Conservation (phyloP, 92 coral and sea anemone genomes). For the Diadumene lineata region DNA sequence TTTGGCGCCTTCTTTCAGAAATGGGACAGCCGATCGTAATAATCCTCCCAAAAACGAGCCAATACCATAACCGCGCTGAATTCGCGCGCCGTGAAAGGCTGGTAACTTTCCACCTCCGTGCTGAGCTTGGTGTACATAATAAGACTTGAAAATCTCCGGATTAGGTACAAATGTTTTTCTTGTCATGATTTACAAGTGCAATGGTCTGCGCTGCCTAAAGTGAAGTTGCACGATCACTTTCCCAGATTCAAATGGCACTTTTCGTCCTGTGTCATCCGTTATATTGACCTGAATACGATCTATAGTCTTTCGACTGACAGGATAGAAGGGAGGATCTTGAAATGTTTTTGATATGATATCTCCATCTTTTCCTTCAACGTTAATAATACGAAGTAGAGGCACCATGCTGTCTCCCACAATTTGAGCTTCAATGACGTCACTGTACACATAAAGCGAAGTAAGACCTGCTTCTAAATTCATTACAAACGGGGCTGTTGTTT, state of each 20-base stretch:
- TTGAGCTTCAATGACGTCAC: conserved; percentile 42
- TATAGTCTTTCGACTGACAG: conserved; percentile 38
- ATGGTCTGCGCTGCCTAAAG: conserved; percentile 37
- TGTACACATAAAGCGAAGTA: conserved; percentile 29
- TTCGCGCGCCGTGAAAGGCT: conserved; percentile 30
- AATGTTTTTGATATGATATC: conserved; percentile 42
- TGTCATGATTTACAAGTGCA: conserved; percentile 25
- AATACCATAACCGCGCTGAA: conserved; percentile 51
- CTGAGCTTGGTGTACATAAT: conserved; percentile 18
- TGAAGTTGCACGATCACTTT: conserved; percentile 46
- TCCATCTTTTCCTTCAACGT: conserved; percentile 44
- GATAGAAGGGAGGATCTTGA: conserved; percentile 43
- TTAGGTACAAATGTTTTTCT: conserved; percentile 5
- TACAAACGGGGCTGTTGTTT: conserved; percentile 37
- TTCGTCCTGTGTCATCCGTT: conserved; percentile 33
- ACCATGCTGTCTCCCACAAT: conserved; percentile 48
- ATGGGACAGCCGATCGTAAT: conserved; percentile 47
- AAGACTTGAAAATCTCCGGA: conserved; percentile 13
- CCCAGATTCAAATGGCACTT: conserved; percentile 49
- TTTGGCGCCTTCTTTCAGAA: conserved; percentile 43
- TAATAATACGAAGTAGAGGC: conserved; percentile 34
- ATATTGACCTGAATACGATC: conserved; percentile 35
- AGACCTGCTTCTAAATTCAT: conserved; percentile 34
- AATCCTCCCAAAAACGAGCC: conserved; percentile 46
- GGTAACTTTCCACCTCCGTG: conserved; percentile 22